Evolutionary conservation across 2,888 invertebrate genomes (phyloP).

Genomic region (Lithodes maja): DNA sequence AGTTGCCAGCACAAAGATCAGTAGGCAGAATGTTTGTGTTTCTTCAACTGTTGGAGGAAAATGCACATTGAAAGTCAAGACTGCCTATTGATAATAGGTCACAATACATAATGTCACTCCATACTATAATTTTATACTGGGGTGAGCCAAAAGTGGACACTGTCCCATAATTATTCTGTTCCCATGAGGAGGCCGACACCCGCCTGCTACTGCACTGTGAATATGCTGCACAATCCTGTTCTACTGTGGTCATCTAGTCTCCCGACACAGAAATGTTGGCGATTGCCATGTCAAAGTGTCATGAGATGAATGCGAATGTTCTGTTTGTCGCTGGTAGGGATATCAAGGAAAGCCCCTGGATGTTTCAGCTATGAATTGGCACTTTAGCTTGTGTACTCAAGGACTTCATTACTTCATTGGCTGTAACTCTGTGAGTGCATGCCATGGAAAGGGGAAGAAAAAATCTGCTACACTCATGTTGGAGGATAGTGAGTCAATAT

Average conservation of each 20-base stretch:
- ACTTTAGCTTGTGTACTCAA: conserved; percentile 7
- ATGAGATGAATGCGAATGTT: conserved; percentile 15
- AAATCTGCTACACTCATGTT: conserved; percentile 22
- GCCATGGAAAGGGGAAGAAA: not conserved
- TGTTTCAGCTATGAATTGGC: not conserved
- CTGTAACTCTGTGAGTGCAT: conserved; percentile 5
- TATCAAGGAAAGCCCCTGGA: conserved; percentile 5
- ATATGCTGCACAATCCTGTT: conserved; percentile 12
- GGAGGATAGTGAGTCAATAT: not conserved
- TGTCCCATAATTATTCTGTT: conserved; percentile 6
- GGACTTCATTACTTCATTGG: conserved; percentile 7
- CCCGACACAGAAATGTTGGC: conserved; percentile 14
- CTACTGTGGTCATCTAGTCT: conserved; percentile 13
- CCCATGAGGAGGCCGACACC: conserved; percentile 9
- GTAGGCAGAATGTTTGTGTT: no score
- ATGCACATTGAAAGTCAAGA: no score
- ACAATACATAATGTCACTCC: no score
- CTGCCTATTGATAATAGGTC: no score
- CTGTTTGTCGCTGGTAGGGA: not conserved
- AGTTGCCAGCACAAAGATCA: no score
- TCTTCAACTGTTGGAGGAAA: no score
- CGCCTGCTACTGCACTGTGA: not conserved
- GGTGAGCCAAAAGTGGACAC: not conserved
- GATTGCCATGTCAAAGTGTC: conserved; percentile 6
- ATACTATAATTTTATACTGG: no score